Conservation (phyloP, 2,113 vertebrate genomes). For the Okapia johnstoni region DNA sequence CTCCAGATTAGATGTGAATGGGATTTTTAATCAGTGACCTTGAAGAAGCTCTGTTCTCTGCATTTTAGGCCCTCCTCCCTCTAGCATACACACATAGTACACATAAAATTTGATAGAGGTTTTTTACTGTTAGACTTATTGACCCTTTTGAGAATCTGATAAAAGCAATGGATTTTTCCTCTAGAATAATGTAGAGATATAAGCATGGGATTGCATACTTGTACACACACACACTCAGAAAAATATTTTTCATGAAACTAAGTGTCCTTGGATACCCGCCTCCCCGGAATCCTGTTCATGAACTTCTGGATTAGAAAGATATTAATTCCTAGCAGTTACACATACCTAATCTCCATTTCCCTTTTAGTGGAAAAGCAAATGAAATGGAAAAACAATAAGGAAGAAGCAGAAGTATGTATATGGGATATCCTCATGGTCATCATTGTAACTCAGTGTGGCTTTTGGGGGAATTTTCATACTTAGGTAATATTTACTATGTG, state of each 20-base stretch:
- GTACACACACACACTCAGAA: background rate
- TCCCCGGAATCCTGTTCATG: background rate
- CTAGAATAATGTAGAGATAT: background rate
- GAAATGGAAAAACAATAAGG: background rate
- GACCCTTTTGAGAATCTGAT: background rate
- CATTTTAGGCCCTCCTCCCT: background rate
- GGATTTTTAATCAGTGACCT: background rate
- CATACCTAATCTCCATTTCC: background rate
- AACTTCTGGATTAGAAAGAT: background rate
- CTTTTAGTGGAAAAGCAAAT: background rate
- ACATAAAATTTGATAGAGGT: background rate
- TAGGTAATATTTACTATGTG: background rate
- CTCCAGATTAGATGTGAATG: background rate
- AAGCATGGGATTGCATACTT: background rate
- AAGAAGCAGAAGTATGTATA: background rate
- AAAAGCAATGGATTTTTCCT: background rate
- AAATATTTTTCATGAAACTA: background rate
- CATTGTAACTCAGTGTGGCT: background rate
- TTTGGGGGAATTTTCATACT: background rate
- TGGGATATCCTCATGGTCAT: background rate
- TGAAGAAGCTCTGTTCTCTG: background rate
- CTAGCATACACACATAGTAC: background rate
- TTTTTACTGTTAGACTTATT: background rate
- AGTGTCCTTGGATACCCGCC: background rate
- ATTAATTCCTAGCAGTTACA: background rate